These are phyloP conservation scores for Montipora capitata DNA, from an alignment of 92 coral and sea anemone genomes.

Conservation along the genomic window DNA sequence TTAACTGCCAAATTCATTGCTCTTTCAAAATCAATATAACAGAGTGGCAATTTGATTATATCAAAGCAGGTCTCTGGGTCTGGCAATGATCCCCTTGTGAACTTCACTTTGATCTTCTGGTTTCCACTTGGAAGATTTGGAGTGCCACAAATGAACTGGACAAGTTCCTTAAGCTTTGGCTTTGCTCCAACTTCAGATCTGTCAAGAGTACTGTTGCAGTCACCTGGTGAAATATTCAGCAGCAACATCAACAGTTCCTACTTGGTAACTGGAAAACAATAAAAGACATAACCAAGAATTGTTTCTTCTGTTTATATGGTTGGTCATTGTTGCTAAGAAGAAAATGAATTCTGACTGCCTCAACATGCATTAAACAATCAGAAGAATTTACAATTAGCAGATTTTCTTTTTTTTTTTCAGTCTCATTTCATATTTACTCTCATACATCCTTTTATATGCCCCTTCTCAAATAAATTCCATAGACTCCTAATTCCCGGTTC, in stretches of 20 bases:
- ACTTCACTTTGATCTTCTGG: too few species aligned
- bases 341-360: conserved; percentile 7
- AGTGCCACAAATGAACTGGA: conserved; percentile 59
- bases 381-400: background rate
- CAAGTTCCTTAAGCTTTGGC: conserved; percentile 53
- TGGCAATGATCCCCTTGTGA: conserved; percentile 17
- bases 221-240: conserved; percentile 10
- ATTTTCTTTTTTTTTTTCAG: conserved; percentile 5
- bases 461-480: conserved; percentile 5
- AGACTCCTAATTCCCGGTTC: conserved; percentile 11
- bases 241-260: conserved; percentile 14
- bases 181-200: conserved; percentile 6
- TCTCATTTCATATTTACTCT: background rate
- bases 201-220: background rate
- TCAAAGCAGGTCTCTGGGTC: background rate
- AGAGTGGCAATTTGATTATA: too few species aligned
- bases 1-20: conserved; percentile 12
- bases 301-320: conserved; percentile 8
- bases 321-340: conserved; percentile 10
- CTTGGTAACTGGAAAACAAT: conserved; percentile 8
- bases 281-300: background rate
- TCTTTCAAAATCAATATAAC: too few species aligned
- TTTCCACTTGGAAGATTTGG: too few species aligned
- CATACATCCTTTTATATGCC: conserved; percentile 9
- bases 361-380: conserved; percentile 13